Evolutionary conservation across 2,113 vertebrate genomes (phyloP).

Genomic region (Mixornis gularis): DNA sequence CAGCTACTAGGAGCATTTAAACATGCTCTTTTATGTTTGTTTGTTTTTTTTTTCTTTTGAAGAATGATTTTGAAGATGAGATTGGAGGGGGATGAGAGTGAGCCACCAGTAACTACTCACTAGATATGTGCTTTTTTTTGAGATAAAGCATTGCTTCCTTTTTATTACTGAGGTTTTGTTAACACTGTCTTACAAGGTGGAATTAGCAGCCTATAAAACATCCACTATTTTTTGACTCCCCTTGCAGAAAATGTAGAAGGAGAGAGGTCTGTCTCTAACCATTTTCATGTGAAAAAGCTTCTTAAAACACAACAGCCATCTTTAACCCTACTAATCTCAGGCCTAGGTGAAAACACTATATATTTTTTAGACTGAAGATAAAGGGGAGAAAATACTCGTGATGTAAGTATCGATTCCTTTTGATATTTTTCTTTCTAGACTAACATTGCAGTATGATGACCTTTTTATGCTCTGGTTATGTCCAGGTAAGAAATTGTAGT

Average conservation of each 20-base stretch:
- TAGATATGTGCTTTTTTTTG: constrained; percentile 3
- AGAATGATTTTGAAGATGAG: constrained; percentile 13
- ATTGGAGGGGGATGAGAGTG: not conserved
- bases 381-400: constrained; percentile 64
- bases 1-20: constrained; percentile 52
- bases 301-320: constrained; percentile 64
- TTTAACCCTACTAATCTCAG: constrained; percentile 75
- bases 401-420: constrained; percentile 66
- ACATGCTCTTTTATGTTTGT: constrained; percentile 12
- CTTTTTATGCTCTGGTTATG: constrained; percentile 60
- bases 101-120: constrained; percentile 1
- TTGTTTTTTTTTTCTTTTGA: not conserved
- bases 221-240: constrained; percentile 54
- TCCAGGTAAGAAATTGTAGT: constrained; percentile 50
- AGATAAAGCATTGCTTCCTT: constrained; percentile 32
- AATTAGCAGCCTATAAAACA: constrained; percentile 41
- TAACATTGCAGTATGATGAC: constrained; percentile 50
- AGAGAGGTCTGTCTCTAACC: constrained; percentile 47
- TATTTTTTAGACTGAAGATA: constrained; percentile 72
- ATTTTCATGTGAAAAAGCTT: constrained; percentile 58
- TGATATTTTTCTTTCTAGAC: constrained; percentile 58
- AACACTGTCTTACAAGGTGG: constrained; percentile 35
- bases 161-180: constrained; percentile 60
- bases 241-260: constrained; percentile 22
- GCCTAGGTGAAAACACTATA: constrained; percentile 74